Percentiles rank a stretch among this genome's conserved stretches.
Evolutionary conservation across 2,888 invertebrate genomes (phyloP).

Genomic region (Ochropleura leucogaster): DNA sequence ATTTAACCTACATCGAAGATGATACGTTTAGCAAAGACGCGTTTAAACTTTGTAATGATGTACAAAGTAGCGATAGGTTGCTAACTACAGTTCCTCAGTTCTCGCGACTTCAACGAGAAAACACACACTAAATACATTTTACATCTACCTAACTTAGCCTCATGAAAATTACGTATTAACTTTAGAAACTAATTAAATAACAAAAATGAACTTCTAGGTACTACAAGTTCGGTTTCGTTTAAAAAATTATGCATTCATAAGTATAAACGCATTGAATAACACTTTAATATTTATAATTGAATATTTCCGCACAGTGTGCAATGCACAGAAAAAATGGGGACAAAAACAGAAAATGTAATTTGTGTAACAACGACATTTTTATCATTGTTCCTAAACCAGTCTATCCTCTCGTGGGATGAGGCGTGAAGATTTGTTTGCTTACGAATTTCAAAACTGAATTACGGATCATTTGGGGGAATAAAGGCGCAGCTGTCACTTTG

Average conservation of each 20-base stretch:
- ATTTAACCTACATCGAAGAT: slow-evolving; percentile 55
- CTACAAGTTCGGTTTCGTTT: not conserved
- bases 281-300: slow-evolving; percentile 30
- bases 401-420: slow-evolving; percentile 44
- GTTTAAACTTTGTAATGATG: slow-evolving; percentile 67
- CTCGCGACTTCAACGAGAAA: slow-evolving; percentile 51
- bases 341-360: slow-evolving; percentile 34
- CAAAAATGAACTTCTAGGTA: slow-evolving; percentile 3
- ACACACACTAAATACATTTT: slow-evolving; percentile 51
- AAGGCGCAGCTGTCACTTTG: slow-evolving; percentile 72
- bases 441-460: slow-evolving; percentile 71
- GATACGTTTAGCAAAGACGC: slow-evolving; percentile 55
- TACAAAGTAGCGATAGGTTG: slow-evolving; percentile 62
- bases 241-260: not conserved
- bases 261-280: slow-evolving; percentile 18
- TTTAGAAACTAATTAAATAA: not conserved
- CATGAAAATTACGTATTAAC: slow-evolving; percentile 20
- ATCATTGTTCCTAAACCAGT: slow-evolving; percentile 38
- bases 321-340: not conserved
- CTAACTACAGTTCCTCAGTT: slow-evolving; percentile 58
- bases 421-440: slow-evolving; percentile 64
- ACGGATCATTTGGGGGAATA: slow-evolving; percentile 69
- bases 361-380: slow-evolving; percentile 39
- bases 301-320: slow-evolving; percentile 15
- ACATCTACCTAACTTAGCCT: slow-evolving; percentile 23